Evolutionary conservation across 2,888 invertebrate genomes (phyloP), one percentile per base, ranked within the genome.

Genomic region (Hetaerina titia): DNA sequence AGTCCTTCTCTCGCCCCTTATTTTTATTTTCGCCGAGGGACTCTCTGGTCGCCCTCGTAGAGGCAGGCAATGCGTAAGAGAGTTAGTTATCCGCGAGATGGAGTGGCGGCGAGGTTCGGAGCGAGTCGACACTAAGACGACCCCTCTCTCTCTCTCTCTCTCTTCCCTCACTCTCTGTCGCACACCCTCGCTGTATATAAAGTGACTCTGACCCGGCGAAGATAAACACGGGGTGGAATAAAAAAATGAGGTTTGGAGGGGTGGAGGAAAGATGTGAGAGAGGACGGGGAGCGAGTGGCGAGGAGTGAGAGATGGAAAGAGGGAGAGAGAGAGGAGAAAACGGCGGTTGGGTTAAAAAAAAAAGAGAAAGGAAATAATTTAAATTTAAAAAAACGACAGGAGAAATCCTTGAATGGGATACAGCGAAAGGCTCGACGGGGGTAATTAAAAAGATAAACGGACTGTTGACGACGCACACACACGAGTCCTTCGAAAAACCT

Each of bases 371-470:
- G 13, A 81, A 31, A 31, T 81, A 81, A 31, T 31, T 15, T 19
- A 69, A 8, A 19, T 60, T 4, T 60, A 25, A 81, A 81, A 81
- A 81, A 81, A 81, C 15, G 9, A 57, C n/a, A 57, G 45, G 92
- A 64, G 92, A 56, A 64, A n/a, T 92, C 92, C 69, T 92, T 69
- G 92, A 92, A 92, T 92, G 90, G 90, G 64, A 90, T 69, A 56
- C 56, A 69, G n/a, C 74, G 69, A 57, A 92, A 69, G 69, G 56
- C n/a, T 74, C 56, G 69, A 69, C 92, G 92, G 92, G 69, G 92
- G 92, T 92, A 92, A 92, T 92, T 92, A 92, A 92, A 92, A 92
- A 92, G 92, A 92, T 92, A 92, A 92, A 92, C 69, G 92, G 69
- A 92, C 92, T 69, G 92, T 74, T 74, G 92, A 92, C 74, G 56